Base-by-base conservation (phyloP, 2,113 vertebrate species). In the Festucalex cinctus region DNA sequence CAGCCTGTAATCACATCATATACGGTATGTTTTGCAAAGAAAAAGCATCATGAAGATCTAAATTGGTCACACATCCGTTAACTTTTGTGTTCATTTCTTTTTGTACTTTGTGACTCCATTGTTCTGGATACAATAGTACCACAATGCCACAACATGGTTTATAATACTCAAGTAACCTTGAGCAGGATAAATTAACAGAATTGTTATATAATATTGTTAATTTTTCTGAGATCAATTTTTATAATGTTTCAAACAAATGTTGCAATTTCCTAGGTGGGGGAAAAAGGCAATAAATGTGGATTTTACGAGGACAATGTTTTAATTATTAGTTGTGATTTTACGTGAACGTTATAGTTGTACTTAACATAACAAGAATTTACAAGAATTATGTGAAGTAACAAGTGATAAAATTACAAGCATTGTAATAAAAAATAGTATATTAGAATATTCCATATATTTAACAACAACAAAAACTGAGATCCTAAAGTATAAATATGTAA, bases 41-140 rank as follows among this genome's bases (percentile, higher is more conserved):
- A 19, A 68, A 83, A 83, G 48, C 72, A 84, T 86, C 70, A 60
- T 70, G 19, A 80, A 68, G 64, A 10, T 9, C n/a, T 76, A 41
- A 66, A 79, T 85, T 74, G 80, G 86, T 77, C 36, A 20, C 48
- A 56, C 70, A 80, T 83, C 69, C 77, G 63, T 64, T 69, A 65
- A 51, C 58, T 19, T 66, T 35, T 56, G 64, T 75, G 59, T 10
- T 0, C 20, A 22, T 82, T 71, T 72, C 20, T 76, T 70, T 77
- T 56, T 71, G 32, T 63, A 63, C 63, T 43, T 62, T 46, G 17
- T 70, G 77, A 66, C 70, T 22, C 12, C 1, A 2, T 78, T 76
- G 26, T 68, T 67, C 77, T 68, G 70, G 26, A 57, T 57, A 8
- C 53, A 6, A 56, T 5, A 57, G 6, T 57, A 13, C 51, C 12